Evolutionary conservation across 2,113 vertebrate species (phyloP).

Genomic region (Esox niger): DNA sequence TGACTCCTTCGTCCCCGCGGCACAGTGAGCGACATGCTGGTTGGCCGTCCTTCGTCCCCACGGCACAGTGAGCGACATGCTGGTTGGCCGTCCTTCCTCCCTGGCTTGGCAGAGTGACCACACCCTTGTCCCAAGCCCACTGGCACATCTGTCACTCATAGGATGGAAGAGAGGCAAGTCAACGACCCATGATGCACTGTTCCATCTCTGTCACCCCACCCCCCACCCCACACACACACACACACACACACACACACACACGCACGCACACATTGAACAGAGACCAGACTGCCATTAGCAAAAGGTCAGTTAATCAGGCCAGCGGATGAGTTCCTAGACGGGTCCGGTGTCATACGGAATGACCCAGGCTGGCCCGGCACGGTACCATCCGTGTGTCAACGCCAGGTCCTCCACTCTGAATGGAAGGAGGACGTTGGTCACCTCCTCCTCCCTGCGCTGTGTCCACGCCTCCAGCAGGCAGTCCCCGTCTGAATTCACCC

Average conservation of each 20-base stretch:
- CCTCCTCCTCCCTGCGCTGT: conserved; percentile 11
- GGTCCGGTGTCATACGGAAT: conserved; percentile 43
- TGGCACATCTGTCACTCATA: conserved; percentile 64
- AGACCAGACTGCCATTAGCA: conserved; percentile 62
- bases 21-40: conserved; percentile 12
- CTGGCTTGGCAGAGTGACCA: conserved; percentile 51
- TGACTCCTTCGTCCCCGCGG: conserved; percentile 32
- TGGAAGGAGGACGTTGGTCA: no score
- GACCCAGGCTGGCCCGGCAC: conserved; percentile 43
- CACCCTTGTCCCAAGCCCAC: conserved; percentile 37
- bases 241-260: conserved; percentile 47
- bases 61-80: no score
- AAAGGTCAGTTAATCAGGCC: conserved; percentile 69
- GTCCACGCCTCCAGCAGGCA: no score
- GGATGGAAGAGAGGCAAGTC: conserved; percentile 60
- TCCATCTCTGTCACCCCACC: conserved; percentile 39
- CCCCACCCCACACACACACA: conserved; percentile 49
- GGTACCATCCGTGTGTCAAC: no score
- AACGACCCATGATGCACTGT: conserved; percentile 52
- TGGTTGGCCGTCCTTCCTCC: conserved; percentile 60
- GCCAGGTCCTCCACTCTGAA: conserved; percentile 29
- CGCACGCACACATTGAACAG: conserved; percentile 60
- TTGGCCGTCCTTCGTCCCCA: conserved; percentile 61
- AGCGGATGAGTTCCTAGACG: conserved; percentile 48
- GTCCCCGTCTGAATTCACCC: background rate